A percentile compares a stretch with the other conserved stretches of the same genome.
Evolutionary conservation across 1,140 invertebrate species (phyloP).

Genomic region (Pectinophora gossypiella): DNA sequence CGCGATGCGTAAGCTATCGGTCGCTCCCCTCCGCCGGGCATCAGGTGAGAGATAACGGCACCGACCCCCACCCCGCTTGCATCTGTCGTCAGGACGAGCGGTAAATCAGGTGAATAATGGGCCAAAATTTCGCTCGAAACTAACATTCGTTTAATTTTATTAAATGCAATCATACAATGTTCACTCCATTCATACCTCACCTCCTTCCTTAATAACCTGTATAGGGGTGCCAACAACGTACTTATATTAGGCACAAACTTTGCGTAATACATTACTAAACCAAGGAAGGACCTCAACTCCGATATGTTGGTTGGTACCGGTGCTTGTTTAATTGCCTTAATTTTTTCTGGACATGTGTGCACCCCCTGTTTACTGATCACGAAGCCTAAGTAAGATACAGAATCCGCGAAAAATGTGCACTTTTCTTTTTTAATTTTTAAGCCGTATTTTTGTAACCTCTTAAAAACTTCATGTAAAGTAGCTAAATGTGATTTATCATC

Average conservation of each 20-base stretch:
- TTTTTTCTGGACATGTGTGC: constrained; percentile 1
- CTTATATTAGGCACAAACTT: constrained; percentile 17
- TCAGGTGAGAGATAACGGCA: constrained; percentile 22
- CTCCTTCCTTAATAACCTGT: constrained; percentile 3
- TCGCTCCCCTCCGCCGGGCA: constrained; percentile 7
- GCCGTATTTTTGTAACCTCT: constrained; percentile 7
- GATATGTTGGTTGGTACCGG: constrained; percentile 5
- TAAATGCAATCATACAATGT: neutral
- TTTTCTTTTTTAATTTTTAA: constrained; percentile 12
- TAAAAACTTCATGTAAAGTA: constrained; percentile 9
- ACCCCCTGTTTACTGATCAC: neutral
- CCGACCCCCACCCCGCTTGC: constrained; percentile 21
- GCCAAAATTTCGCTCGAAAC: constrained; percentile 1
- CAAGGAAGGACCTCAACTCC: constrained; percentile 26
- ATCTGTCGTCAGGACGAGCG: constrained; percentile 21
- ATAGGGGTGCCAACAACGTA: constrained; percentile 13
- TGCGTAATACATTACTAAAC: constrained; percentile 28
- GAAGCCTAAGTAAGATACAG: no score
- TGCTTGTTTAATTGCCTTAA: neutral
- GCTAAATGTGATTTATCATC: constrained; percentile 3
- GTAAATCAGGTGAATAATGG: constrained; percentile 5
- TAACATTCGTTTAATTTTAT: neutral
- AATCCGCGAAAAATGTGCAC: no score
- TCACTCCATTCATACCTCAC: constrained; percentile 5
- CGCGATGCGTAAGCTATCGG: constrained; percentile 55